These are phyloP conservation scores for Acrobasis suavella DNA, from an alignment of 2,888 invertebrate genomes.

Conservation along the genomic window DNA sequence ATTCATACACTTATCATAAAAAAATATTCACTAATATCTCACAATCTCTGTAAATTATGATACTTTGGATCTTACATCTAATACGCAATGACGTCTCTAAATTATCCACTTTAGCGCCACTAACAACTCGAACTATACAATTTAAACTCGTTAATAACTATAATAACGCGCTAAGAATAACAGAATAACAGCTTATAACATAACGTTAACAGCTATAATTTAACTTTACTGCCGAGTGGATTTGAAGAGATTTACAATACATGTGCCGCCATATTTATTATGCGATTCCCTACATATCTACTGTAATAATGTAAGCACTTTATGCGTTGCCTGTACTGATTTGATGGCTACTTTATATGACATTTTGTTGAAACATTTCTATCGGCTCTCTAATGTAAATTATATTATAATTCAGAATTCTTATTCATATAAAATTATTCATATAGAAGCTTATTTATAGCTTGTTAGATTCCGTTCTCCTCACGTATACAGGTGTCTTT, in stretches of 20 bases:
- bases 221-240: slow-evolving; percentile 37
- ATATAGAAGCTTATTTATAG: too few species aligned
- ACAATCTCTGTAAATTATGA: too few species aligned
- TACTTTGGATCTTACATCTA: neutral
- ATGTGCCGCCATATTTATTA: slow-evolving; percentile 37
- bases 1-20: too few species aligned
- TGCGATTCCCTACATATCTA: slow-evolving; percentile 35
- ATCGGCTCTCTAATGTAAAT: too few species aligned
- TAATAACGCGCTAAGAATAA: slow-evolving; percentile 23
- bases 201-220: slow-evolving; percentile 35
- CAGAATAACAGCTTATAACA: slow-evolving; percentile 35
- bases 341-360: neutral
- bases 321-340: slow-evolving; percentile 11
- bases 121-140: neutral
- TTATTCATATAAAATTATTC: too few species aligned
- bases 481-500: too few species aligned
- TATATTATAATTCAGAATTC: neutral
- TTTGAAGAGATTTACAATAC: slow-evolving; percentile 36
- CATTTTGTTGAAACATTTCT: neutral
- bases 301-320: slow-evolving; percentile 23
- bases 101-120: neutral
- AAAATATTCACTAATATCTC: too few species aligned
- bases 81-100: neutral
- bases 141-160: slow-evolving; percentile 6
- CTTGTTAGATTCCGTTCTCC: too few species aligned